Evolutionary conservation across 2,113 vertebrate species (phyloP), one percentile per base, ranked within the genome.

Genomic region (Piprites chloris): DNA sequence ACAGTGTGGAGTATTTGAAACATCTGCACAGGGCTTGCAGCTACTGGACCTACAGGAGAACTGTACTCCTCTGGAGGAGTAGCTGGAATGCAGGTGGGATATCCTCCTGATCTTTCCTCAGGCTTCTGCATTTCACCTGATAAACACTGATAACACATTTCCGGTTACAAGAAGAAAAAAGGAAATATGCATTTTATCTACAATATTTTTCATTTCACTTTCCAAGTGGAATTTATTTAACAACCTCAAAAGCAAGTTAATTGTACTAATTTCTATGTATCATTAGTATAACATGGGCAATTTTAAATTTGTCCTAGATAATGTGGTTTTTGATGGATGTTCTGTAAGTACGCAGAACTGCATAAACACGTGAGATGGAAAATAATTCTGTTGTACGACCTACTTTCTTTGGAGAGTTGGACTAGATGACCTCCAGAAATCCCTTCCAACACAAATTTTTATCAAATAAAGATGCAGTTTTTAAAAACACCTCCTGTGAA

Each of bases 21-120:
- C 75, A 95, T 92, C 92, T 95, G 95, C 85, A 94, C 32, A 46
- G 79, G 82, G 59, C 94, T 95, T 97, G 94, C 94, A 93, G 95
- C 85, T 93, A 93, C 92, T 69, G 90, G 92, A 95, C 90, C 46
- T 85, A 46, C 0, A 0, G 37, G 53, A 87, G 85, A 90, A 67
- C 82, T 49, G 50, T 67, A 30, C 74, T 85, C 32, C 61, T 90
- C 59, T 82, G 41, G 41, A 86, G 75, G 56, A 68, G 39, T 47
- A 72, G 66, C 67, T 93, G 92, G 88, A 94, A 96, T 90, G 85
- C 85, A 95, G 90, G 75, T 73, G 79, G 94, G 92, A 88, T 80
- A 90, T 93, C 63, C 94, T 76, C 26, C 46, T 50, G n/a, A 76
- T 90, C 75, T 94, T 83, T 93, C 94, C 94, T 88, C 85, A 46